Evolutionary conservation across 92 coral and sea anemone species (phyloP), one percentile per base, ranked within the genome.

Genomic region (Galaxea fascicularis): DNA sequence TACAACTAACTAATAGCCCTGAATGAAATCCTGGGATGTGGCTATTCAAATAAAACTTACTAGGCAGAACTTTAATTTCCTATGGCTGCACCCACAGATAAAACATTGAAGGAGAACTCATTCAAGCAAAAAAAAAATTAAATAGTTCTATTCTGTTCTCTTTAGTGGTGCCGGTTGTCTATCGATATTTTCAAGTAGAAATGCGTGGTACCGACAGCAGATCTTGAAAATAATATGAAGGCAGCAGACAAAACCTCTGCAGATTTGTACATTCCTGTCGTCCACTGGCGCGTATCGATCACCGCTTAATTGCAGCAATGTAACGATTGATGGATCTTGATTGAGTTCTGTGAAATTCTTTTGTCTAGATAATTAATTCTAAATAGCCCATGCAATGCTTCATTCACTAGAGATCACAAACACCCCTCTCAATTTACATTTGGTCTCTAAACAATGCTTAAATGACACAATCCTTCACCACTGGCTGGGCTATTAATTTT

Each of bases 321-420:
- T 12, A 24, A 22, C 27, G 24, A 22, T 22, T 15, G 26, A 79
- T 18, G 17, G 24, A 4, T 30, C 73, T 21, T 27, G 41, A 35
- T 35, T 2, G 41, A 35, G 41, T 2, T 35, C 41, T 35, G 35
- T 52, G 52, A 65, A 31, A 79, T 20, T 53, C 76, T 66, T 30
- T 79, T 79, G 84, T 79, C 13, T n/a, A 28, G 76, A 27, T 67
- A 66, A 79, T 79, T 67, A 31, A 79, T 75, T 67, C 15, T 57
- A 22, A 67, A 79, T 79, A 22, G 84, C 75, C 22, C 52, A 20
- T 30, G 21, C 46, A 24, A 21, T 45, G 71, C 16, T 27, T 8
- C 46, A 20, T 20, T 35, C 25, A 15, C 15, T 15, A 0, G 15
- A 4, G 44, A 45, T 22, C 31, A 47, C 10, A 44, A 39, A 64